Base-by-base conservation (phyloP, 30 jellyfish, hydroid and myxozoan genomes). In the Aurelia coerulea region DNA sequence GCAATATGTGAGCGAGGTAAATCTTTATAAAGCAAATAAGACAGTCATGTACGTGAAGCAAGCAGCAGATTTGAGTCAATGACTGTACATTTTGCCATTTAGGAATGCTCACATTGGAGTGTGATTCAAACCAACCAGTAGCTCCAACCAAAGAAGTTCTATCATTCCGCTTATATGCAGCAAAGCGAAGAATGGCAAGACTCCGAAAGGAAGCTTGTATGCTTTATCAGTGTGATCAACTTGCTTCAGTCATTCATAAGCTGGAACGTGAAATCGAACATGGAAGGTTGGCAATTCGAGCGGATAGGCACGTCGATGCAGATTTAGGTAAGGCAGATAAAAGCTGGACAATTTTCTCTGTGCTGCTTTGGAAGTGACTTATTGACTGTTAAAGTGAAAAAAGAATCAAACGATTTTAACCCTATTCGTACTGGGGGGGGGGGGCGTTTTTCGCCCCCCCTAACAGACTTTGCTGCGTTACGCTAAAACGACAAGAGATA, bases 81-180 rank as follows among this genome's bases (percentile, higher is more conserved):
- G 56, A 4, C 11, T 60, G 18, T 33, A 0, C 37, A 51, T 42
- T 10, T 60, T 87, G 16, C 64, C 14, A 11, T 53, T 14, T 51
- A 92, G 97, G 90, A 18, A 74, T 66, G n/a, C 63, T 81, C 71
- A 42, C 74, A 5, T 69, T 88, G 68, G 96, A 88, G 42, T 39
- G 87, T 76, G 86, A 74, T 35, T 62, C 89, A 33, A 83, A 74
- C 31, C 98, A 93, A 68, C 97, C 97, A 14, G 84, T 87, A 16
- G 98, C 98, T 16, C 98, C 98, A 68, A 81, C 98, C 0, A 85
- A 84, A 42, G 98, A 93, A 77, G 79, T 31, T 46, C 56, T 93
- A 67, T 93, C 98, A 17, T 93, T 88, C 64, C 75, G 90, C 33
- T 62, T 68, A 72, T 93, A 93, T 73, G 93, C 98, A 10, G 88